A percentile compares a stretch with the other conserved stretches of the same genome.
phyloP scores from a whole-genome alignment of 2,113 vertebrate genomes.

The Onychorhynchus coronatus region DNA sequence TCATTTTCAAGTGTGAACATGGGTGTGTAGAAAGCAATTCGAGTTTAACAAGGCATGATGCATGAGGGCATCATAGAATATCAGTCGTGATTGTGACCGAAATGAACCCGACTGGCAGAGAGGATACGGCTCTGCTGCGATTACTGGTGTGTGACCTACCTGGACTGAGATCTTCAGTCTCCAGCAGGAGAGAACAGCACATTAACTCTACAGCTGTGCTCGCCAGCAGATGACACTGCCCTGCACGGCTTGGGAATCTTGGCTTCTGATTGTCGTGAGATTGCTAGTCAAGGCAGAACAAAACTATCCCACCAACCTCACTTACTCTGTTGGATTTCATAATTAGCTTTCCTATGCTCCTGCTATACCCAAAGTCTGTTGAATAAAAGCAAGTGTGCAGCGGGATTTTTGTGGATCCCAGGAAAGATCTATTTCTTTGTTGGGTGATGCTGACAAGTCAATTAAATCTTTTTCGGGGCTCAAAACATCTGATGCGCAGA shows the following conservation, averaged over 20 bases:
- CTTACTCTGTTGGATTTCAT: not conserved
- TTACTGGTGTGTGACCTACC: conserved; percentile 37
- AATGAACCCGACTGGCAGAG: not conserved
- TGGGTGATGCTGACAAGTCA: not conserved
- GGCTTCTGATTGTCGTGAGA: not conserved
- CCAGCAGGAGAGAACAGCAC: not conserved
- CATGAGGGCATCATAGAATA: conserved; percentile 28
- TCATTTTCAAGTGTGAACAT: conserved; percentile 60
- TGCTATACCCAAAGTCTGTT: not conserved
- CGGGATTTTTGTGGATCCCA: not conserved
- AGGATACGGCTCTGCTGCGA: not conserved
- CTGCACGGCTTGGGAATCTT: not conserved
- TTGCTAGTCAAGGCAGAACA: not conserved
- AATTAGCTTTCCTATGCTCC: not conserved
- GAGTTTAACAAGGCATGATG: conserved; percentile 59
- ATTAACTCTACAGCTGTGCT: not conserved
- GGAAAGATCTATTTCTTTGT: not conserved
- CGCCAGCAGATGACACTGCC: not conserved
- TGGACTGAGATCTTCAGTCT: conserved; percentile 12
- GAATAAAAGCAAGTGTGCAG: not conserved
- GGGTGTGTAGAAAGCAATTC: conserved; percentile 61
- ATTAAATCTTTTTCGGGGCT: not conserved
- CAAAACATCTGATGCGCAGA: not conserved
- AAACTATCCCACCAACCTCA: not conserved
- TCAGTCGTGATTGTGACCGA: not conserved